These are phyloP conservation scores for Hiodon tergisus DNA, from an alignment of 2,113 vertebrate species.

Conservation along the genomic window DNA sequence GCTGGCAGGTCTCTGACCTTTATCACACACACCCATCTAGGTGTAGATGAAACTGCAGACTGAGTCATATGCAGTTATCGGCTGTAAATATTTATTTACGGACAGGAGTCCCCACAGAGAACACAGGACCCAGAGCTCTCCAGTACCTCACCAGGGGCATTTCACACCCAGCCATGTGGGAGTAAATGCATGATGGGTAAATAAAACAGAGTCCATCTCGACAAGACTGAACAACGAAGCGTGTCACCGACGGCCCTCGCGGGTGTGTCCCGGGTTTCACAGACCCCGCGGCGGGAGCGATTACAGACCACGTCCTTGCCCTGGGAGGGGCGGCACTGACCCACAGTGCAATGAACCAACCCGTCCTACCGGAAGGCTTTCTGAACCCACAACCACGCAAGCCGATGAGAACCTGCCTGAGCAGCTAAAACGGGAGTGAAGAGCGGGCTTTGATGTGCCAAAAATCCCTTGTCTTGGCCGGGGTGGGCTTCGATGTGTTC, in stretches of 20 bases:
- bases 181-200: not conserved
- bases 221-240: not conserved
- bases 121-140: not conserved
- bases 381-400: not conserved
- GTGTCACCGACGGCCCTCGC: not conserved
- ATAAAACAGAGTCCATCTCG: not conserved
- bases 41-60: not conserved
- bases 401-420: not conserved
- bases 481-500: too few species aligned
- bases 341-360: not conserved
- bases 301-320: not conserved
- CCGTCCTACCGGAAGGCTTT: not conserved
- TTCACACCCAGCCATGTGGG: not conserved
- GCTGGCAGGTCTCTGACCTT: not conserved
- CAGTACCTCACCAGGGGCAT: not conserved
- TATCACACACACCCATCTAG: not conserved
- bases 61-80: not conserved
- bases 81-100: conserved; percentile 7
- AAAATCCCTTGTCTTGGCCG: too few species aligned
- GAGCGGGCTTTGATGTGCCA: too few species aligned
- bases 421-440: too few species aligned
- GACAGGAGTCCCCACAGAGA: not conserved
- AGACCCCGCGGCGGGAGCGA: not conserved
- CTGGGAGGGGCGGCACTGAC: not conserved
- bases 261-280: not conserved